Base-by-base conservation (phyloP, 2,888 invertebrate genomes). In the Horisme vitalbata region DNA sequence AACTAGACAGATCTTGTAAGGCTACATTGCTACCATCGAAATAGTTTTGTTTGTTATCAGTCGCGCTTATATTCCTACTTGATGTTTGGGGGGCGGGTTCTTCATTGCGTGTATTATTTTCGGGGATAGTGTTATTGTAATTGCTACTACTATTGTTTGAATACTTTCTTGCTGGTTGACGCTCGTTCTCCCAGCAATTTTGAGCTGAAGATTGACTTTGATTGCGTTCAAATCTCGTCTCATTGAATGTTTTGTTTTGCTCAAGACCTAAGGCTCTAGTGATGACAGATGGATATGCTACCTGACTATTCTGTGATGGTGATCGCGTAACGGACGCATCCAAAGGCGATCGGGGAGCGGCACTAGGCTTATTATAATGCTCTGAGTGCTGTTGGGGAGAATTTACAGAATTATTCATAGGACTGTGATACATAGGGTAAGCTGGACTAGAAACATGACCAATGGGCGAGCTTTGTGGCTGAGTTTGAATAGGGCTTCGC, bases 391-490 rank as follows among this genome's bases (percentile, higher is more conserved):
- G 93, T 64, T 93, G 94, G 3, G 94, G 94, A 1, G 94, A 94
- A 52, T 94, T 93, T 61, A 94, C 92, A 3, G 94, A 92, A 68
- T 94, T 93, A 68, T 94, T 93, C 93, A 95, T 93, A 12, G 96
- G 95, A 80, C 95, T 95, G 75, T 95, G 94, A 77, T 96, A 96
- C 91, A 95, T 92, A 26, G 95, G 95, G 86, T 96, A 96, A 41
- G 94, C 94, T 33, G 95, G 95, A 82, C 94, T 94, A 61, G 94
- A 93, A 15, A 93, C 94, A 78, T 94, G 94, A 38, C 94, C 93
- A 37, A 94, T 69, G 1, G 94, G 94, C 46, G 94, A 94, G 23
- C 93, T 93, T 71, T 94, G 94, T 7, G 94, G 93, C 64, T 93
- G 93, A 6, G 92, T 91, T 71, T 94, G 73, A 89, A 84, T 52